Evolutionary conservation across 1,140 invertebrate species (phyloP), one percentile per base, ranked within the genome.

Genomic region (Sycobia sp.): DNA sequence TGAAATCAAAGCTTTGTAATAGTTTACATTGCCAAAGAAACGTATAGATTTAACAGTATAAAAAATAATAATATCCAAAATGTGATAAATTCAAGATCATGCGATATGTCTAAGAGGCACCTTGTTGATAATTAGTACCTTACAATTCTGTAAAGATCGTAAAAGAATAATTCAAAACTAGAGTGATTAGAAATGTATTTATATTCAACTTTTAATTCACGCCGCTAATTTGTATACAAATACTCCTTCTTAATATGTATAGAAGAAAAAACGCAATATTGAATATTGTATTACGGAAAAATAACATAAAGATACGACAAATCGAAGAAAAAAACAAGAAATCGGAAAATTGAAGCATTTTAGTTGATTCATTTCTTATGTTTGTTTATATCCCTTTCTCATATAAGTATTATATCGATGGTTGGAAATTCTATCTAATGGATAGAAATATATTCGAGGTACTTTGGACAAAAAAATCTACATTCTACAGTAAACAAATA

Each of bases 381-480:
- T n/a, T n/a, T n/a, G n/a, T n/a, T 8, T 47, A 2, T 25, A 10
- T 27, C 23, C 34, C 16, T 10, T 27, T 22, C 55, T 62, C 32
- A 61, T 18, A 53, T 10, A 18, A 50, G 0, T 43, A 53, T 10
- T 22, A 47, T 27, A 16, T 39, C 32, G 44, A 67, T 69, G 63
- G 46, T 32, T 49, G 29, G 62, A 69, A 36, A 55, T 9, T 14
- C 20, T 55, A 43, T 71, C 68, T 53, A 32, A 58, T 56, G 63
- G 38, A 29, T 62, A 34, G 54, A 62, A 68, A 70, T 69, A 70
- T 55, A 60, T 66, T 66, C 53, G 67, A 67, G 68, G 70, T 71
- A 73, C 69, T 75, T n/a, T n/a, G n/a, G n/a, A n/a, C n/a, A n/a
- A n/a, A n/a, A n/a, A n/a, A n/a, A n/a, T n/a, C n/a, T n/a, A n/a